phyloP scores from a whole-genome alignment of 2,888 invertebrate species.

The Octonoba sinensis region DNA sequence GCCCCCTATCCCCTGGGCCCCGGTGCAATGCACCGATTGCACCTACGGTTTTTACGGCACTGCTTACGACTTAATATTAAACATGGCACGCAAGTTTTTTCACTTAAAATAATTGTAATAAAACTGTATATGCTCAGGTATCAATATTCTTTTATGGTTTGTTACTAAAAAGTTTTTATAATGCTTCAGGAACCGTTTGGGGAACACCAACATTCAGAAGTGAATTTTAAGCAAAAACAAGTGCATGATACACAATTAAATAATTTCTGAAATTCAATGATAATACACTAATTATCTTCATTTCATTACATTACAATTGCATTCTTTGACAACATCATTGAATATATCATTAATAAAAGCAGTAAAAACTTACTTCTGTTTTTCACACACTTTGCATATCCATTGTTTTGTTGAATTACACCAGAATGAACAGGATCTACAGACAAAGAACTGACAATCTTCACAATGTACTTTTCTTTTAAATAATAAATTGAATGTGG shows the following conservation, averaged over 20 bases:
- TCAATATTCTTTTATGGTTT: too few species aligned
- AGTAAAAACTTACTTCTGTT: slow-evolving; percentile 68
- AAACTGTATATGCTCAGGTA: too few species aligned
- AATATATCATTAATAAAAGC: neutral
- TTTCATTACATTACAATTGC: neutral
- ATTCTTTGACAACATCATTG: too few species aligned
- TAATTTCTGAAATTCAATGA: neutral
- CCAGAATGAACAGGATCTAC: slow-evolving; percentile 70
- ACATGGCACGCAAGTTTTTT: too few species aligned
- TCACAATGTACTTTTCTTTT: slow-evolving; percentile 70
- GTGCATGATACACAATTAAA: neutral
- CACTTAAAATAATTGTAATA: too few species aligned
- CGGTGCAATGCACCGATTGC: too few species aligned
- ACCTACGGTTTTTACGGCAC: too few species aligned
- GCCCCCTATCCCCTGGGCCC: too few species aligned
- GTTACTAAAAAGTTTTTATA: too few species aligned
- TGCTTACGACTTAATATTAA: too few species aligned
- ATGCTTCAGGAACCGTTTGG: too few species aligned
- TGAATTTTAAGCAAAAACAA: neutral
- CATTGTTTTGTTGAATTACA: slow-evolving; percentile 68
- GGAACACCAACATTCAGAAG: too few species aligned
- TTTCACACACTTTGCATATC: slow-evolving; percentile 70
- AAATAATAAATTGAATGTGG: slow-evolving; percentile 69
- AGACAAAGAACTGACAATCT: slow-evolving; percentile 69
- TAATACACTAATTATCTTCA: neutral